Evolutionary conservation across 2,113 vertebrate species (phyloP).

Genomic region (human): DNA sequence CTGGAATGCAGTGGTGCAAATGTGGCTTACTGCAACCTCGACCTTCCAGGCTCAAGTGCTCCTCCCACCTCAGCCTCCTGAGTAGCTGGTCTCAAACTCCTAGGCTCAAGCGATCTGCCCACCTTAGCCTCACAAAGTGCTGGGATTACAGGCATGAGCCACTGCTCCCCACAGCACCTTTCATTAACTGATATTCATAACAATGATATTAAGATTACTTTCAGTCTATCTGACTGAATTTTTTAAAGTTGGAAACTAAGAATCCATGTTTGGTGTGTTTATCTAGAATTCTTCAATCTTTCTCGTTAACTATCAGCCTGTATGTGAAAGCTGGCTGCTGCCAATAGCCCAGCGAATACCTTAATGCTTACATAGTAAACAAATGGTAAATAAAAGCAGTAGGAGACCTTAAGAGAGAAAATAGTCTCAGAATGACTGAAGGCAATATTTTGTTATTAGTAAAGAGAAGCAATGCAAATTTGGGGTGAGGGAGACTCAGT

Average conservation of each 20-base stretch:
- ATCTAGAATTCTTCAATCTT: constrained; percentile 53
- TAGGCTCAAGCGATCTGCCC: too few species aligned
- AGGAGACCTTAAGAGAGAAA: constrained; percentile 51
- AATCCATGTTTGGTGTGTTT: constrained; percentile 37
- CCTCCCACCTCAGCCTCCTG: too few species aligned
- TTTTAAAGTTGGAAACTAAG: constrained; percentile 41
- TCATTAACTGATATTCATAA: constrained; percentile 10
- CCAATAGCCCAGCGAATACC: background rate
- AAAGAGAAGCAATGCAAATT: constrained; percentile 46
- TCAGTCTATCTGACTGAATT: constrained; percentile 30
- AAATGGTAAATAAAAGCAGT: constrained; percentile 13
- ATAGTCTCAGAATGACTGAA: background rate
- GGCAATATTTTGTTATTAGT: constrained; percentile 23
- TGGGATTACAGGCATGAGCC: too few species aligned
- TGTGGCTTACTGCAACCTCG: too few species aligned
- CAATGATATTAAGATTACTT: constrained; percentile 38
- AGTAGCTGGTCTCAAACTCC: too few species aligned
- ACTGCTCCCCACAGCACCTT: background rate
- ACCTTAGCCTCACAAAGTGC: too few species aligned
- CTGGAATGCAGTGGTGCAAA: too few species aligned
- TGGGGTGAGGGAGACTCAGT: background rate
- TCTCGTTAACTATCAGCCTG: background rate
- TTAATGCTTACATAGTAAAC: constrained; percentile 16
- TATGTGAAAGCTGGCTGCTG: constrained; percentile 17
- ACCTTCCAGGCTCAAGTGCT: too few species aligned